Conservation (phyloP, 2,797 vertebrate genomes). For the Sylvilagus floridanus region DNA sequence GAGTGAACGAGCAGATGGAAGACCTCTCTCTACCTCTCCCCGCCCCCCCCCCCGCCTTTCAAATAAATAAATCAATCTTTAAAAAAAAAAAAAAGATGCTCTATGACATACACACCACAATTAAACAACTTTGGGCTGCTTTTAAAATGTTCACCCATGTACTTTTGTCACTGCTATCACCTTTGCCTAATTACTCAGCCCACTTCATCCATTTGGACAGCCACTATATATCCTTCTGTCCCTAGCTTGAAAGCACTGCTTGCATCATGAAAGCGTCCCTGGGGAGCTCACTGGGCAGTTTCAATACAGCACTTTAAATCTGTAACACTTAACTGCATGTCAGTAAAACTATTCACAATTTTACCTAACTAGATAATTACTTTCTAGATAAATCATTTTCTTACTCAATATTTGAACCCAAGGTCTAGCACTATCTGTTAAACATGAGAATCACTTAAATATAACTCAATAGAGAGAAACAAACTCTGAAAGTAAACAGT, state of each 20-base stretch:
- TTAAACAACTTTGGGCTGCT: not conserved
- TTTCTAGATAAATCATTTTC: not conserved
- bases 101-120: not conserved
- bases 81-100: no score
- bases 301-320: constrained; percentile 3
- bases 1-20: no score
- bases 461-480: not conserved
- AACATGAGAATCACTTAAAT: not conserved
- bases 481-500: constrained; percentile 9
- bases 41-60: no score
- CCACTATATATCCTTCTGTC: not conserved
- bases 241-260: not conserved
- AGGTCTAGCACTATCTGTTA: not conserved
- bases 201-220: not conserved
- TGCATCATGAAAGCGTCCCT: constrained; percentile 5
- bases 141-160: not conserved
- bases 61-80: no score
- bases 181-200: not conserved
- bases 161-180: not conserved
- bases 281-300: not conserved
- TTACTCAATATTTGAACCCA: constrained; percentile 21
- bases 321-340: not conserved
- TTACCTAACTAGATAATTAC: not conserved
- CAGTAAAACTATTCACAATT: constrained; percentile 46
- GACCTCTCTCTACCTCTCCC: no score